Evolutionary conservation across 1,140 invertebrate species (phyloP), one percentile per base, ranked within the genome.

Genomic region (Cylas formicarius): DNA sequence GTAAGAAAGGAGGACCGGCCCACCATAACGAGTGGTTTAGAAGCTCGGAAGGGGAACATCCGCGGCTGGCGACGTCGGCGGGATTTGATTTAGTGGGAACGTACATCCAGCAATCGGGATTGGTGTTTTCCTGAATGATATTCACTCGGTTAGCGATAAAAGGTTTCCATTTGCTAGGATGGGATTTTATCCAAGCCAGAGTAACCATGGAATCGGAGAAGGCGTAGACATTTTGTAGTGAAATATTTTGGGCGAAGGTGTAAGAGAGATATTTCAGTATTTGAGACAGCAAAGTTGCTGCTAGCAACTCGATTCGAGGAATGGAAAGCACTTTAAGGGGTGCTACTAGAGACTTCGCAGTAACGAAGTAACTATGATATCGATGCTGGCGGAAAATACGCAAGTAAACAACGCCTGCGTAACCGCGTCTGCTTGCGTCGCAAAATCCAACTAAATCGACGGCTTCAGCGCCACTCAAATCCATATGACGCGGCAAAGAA

Each of bases 1-100:
- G 9, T 18, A 47, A 47, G 17, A 38, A 40, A 21, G 11, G 6
- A 20, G 44, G 44, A 4, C 44, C 37, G n/a, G 18, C 4, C 27
- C 36, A 47, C 36, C 44, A 47, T n/a, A 40, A 26, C 3, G 26
- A 20, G 35, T 40, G 13, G 14, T 33, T 18, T 18, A 22, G 5
- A 7, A 47, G 19, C 8, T 32, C 29, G 13, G 9, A 2, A 8
- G 36, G 36, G 9, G 17, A 19, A 2, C 52, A n/a, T 1, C 61
- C 60, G 17, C 63, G 45, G 1, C 61, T 63, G 19, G 62, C 29
- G 6, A 55, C 11, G 45, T 67, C 62, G 0, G 62, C 63, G 8
- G 60, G 62, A 50, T 66, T 67, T 3, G 58, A 44, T 2, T 53
- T 9, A 1, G 57, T 43, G 11, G 34, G 20, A 8, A 67, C 52